These are phyloP conservation scores for Resseliella maxima DNA, from an alignment of 2,888 invertebrate species.

Conservation along the genomic window DNA sequence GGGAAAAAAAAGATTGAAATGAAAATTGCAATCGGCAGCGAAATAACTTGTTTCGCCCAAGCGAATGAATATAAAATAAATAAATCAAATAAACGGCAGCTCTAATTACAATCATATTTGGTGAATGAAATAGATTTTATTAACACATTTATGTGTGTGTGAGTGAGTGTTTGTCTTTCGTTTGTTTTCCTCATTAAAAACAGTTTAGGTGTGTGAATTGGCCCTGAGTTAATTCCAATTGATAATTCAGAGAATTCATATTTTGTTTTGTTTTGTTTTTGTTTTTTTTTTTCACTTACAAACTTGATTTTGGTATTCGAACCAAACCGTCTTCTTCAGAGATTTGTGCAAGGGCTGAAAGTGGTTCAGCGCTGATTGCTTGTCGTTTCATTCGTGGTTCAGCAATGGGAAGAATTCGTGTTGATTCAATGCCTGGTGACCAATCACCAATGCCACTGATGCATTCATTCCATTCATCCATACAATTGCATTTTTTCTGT, in stretches of 20 bases:
- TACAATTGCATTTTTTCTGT: slow-evolving; percentile 62
- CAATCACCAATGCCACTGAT: slow-evolving; percentile 66
- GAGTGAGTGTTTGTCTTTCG: not conserved
- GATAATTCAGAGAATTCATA: too few species aligned
- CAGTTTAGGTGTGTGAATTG: slow-evolving; percentile 1
- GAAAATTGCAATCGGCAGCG: slow-evolving; percentile 23
- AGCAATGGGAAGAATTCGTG: slow-evolving; percentile 68
- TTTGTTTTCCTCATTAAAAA: not conserved
- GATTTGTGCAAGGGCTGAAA: slow-evolving; percentile 70
- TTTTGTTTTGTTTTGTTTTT: not conserved
- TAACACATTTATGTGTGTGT: not conserved
- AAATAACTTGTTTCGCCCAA: slow-evolving; percentile 38
- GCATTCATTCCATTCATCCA: slow-evolving; percentile 41
- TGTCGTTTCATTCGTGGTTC: slow-evolving; percentile 75
- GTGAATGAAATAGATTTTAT: not conserved
- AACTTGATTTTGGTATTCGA: slow-evolving; percentile 77
- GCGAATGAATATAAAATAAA: not conserved
- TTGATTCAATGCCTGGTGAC: slow-evolving; percentile 70
- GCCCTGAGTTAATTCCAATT: too few species aligned
- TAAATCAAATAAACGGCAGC: slow-evolving; percentile 36
- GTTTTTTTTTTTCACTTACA: slow-evolving; percentile 68
- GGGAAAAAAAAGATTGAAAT: not conserved
- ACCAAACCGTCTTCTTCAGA: slow-evolving; percentile 70
- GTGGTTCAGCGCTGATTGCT: slow-evolving; percentile 82
- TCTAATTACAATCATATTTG: slow-evolving; percentile 51